Conservation (phyloP, 2,113 vertebrate species). For the Columbina picui region DNA sequence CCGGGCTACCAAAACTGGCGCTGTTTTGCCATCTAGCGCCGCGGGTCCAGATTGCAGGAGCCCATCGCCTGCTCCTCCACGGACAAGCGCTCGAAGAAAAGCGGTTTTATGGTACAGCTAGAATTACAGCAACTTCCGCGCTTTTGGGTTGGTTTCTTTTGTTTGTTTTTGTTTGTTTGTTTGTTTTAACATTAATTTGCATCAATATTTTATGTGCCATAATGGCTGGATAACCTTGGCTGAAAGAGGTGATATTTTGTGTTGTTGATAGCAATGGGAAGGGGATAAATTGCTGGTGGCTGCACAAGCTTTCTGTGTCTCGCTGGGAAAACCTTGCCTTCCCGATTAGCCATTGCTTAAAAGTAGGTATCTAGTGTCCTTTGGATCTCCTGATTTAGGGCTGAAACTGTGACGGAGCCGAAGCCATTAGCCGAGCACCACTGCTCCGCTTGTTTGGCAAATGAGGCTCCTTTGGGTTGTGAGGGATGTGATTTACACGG, state of each 20-base stretch:
- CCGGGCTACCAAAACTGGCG: constrained; percentile 44
- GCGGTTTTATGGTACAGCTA: fast-evolving
- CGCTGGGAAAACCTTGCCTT: neutral
- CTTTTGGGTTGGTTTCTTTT: no score
- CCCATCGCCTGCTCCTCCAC: neutral
- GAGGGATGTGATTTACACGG: neutral
- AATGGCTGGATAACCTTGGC: neutral
- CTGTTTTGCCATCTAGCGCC: constrained; percentile 80
- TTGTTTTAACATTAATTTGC: neutral
- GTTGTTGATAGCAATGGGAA: neutral
- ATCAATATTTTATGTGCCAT: neutral
- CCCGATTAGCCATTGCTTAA: neutral
- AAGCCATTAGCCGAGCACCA: neutral
- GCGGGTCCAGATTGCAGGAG: constrained; percentile 44
- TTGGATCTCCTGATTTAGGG: neutral
- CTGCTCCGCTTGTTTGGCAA: neutral
- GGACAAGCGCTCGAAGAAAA: neutral
- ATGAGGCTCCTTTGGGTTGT: neutral
- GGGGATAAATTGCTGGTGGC: neutral
- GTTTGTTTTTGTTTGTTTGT: fast-evolving
- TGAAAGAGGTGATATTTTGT: fast-evolving
- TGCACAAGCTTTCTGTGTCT: neutral
- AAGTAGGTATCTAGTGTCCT: neutral
- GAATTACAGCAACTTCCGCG: neutral
- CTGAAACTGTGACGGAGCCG: neutral